phyloP scores from a whole-genome alignment of 2,797 vertebrate genomes.

The Euphonia xanthogaster region DNA sequence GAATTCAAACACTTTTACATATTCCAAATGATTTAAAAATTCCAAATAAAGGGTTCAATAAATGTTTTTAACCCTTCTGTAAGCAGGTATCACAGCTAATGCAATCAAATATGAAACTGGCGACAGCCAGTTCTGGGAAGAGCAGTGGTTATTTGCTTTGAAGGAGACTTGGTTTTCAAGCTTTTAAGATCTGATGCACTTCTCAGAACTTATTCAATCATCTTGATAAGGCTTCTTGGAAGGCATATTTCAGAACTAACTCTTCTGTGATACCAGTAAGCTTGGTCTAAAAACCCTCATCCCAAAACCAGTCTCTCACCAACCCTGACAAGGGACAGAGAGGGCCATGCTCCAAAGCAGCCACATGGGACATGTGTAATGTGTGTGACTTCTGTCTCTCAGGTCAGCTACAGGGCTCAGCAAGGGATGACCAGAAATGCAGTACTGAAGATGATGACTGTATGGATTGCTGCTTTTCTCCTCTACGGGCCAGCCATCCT shows the following conservation, averaged over 20 bases:
- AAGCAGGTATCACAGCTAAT: neutral
- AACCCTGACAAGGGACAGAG: neutral
- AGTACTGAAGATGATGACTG: constrained; percentile 74
- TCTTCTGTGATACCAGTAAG: neutral
- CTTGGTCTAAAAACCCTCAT: neutral
- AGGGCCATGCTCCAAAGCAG: neutral
- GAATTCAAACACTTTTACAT: neutral
- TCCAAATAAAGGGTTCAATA: neutral
- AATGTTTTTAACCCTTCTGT: neutral
- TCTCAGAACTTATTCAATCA: neutral
- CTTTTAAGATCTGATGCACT: neutral
- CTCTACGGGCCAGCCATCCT: constrained; percentile 80
- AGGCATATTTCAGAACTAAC: neutral
- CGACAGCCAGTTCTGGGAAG: neutral
- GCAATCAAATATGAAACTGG: neutral
- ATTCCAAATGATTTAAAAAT: neutral
- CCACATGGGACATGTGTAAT: fast-evolving
- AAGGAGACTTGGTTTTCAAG: neutral
- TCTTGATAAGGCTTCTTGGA: neutral
- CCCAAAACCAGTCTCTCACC: neutral
- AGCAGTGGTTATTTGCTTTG: neutral
- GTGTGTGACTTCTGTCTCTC: neutral
- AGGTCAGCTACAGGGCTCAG: constrained; percentile 80
- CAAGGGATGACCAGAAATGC: constrained; percentile 73
- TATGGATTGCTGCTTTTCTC: constrained; percentile 79